Evolutionary conservation across 37 sponge, comb jelly and placozoan genomes (phyloP).

Genomic region (Theonella swinhoei): DNA sequence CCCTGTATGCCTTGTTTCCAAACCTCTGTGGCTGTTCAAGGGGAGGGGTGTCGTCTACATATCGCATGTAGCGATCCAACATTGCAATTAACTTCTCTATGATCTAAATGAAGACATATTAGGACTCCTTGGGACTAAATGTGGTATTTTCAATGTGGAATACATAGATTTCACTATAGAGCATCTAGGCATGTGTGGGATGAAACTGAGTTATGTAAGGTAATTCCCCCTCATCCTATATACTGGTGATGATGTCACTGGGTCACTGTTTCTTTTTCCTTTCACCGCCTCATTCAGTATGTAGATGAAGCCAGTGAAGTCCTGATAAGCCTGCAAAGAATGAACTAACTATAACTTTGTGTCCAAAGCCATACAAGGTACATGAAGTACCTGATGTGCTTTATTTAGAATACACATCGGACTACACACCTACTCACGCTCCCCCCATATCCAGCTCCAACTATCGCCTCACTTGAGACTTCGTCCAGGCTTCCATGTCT

Average conservation of each 20-base stretch:
- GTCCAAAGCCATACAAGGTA: background rate
- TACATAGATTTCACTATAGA: background rate
- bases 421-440: no score
- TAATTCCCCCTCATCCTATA: no score
- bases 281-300: conserved; percentile 69
- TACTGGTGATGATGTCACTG: conserved; percentile 30
- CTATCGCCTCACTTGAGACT: conserved; percentile 55
- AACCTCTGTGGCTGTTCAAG: conserved; percentile 88
- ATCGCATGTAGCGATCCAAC: conserved; percentile 56
- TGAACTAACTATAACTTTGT: background rate
- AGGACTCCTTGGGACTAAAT: background rate
- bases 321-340: conserved; percentile 64
- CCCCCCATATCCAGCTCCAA: background rate
- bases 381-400: background rate
- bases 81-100: conserved; percentile 32
- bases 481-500: conserved; percentile 67
- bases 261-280: conserved; percentile 63
- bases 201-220: no score
- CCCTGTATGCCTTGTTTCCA: conserved; percentile 91
- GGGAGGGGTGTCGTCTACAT: conserved; percentile 85
- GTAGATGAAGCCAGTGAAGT: conserved; percentile 69
- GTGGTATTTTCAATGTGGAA: background rate
- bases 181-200: background rate
- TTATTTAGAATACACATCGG: background rate
- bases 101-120: conserved; percentile 36